Evolutionary conservation across 2,797 vertebrate species (phyloP), one percentile per base, ranked within the genome.

Genomic region (Sylvia borin): DNA sequence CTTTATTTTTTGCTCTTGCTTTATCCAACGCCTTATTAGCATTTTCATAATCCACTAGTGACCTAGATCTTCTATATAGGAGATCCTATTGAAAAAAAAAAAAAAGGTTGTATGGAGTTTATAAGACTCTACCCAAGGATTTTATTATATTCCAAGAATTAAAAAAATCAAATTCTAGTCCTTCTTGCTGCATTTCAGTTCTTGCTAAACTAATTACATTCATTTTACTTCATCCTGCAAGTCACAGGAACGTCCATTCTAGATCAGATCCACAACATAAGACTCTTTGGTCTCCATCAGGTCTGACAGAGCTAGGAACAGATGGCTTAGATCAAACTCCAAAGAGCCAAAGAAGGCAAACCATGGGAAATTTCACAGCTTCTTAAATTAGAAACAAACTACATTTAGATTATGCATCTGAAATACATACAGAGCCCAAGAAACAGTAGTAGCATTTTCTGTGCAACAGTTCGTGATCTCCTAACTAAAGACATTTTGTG

Each of bases 1-100:
- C 99, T 98, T 99, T 98, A 97, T 99, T 99, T 96, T 99, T 99
- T 14, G 99, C 99, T 94, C 99, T 98, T 93, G 99, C 99, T 98
- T 99, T 99, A 96, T 99, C 99, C 97, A 99, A 95, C 83, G 99
- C 99, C 97, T 99, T 99, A 98, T 99, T 99, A 70, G 99, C 99
- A 65, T 99, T 99, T 98, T 99, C 99, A 86, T 99, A 99, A 98
- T 99, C 99, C 92, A 99, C 99, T 96, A 99, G 98, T 79, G 99
- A 98, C 84, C 99, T 98, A 92, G 99, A 99, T 98, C 99, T 98
- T 97, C 99, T 98, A 97, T 99, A 99, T 10, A 99, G 97, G 84
- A 99, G 98, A 97, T 99, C 99, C 99, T 99, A 92, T 61, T 86
- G 70, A 66, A 90, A 78, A 75, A 25, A 19, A 62, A 53, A 34